phyloP scores from a whole-genome alignment of 2,888 invertebrate genomes.

The Eupithecia dodoneata region DNA sequence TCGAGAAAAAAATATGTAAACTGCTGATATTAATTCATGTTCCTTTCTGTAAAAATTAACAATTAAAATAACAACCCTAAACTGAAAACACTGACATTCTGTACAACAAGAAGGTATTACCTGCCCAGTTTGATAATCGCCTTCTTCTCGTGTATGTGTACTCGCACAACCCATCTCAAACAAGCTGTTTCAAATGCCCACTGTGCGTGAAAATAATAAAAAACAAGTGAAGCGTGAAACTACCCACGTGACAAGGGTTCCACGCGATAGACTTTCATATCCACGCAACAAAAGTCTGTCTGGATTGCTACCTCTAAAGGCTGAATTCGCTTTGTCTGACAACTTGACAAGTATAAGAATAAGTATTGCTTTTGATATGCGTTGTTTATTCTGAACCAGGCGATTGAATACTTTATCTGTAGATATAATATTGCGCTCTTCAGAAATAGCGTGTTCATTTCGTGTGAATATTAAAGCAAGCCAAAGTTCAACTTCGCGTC shows the following conservation, averaged over 20 bases:
- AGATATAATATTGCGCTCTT: background rate
- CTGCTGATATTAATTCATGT: no score
- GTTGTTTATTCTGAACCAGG: constrained; percentile 32
- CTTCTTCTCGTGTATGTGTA: background rate
- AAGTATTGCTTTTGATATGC: constrained; percentile 19
- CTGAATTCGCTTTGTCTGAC: constrained; percentile 35
- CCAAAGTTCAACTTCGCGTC: background rate
- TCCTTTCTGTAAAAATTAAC: no score
- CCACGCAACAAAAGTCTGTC: constrained; percentile 35
- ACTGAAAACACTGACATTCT: background rate
- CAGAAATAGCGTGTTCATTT: constrained; percentile 16
- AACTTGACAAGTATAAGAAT: constrained; percentile 29
- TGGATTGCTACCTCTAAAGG: background rate
- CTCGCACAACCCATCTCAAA: constrained; percentile 34
- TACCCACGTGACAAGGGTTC: constrained; percentile 44
- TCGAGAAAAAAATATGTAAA: background rate
- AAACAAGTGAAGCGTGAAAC: constrained; percentile 42
- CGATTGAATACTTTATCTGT: constrained; percentile 16
- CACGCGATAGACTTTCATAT: constrained; percentile 34
- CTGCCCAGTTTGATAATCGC: background rate
- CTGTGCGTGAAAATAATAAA: constrained; percentile 47
- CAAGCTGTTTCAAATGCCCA: constrained; percentile 38
- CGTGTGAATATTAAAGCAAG: constrained; percentile 8
- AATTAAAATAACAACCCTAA: background rate
- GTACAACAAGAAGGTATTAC: background rate